Percentiles rank a stretch among this genome's conserved stretches.
phyloP scores from a whole-genome alignment of 2,113 vertebrate genomes.

The Cromileptes altivelis region DNA sequence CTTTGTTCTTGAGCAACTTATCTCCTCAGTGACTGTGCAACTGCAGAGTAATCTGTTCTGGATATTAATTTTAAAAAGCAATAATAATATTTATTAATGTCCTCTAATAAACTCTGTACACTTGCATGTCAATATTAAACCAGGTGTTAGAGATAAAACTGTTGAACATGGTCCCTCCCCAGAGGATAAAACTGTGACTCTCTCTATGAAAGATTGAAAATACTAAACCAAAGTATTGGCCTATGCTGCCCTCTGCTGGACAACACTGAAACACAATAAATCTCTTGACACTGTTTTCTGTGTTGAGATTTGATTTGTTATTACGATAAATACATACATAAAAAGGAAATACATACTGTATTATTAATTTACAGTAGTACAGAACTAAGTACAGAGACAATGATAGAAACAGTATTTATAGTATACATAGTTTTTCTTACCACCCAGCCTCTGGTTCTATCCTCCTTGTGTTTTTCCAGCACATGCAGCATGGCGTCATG shows the following conservation, averaged over 20 bases:
- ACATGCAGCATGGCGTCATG: conserved; percentile 90
- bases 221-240: not conserved
- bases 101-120: no score
- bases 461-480: conserved; percentile 79
- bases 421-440: conserved; percentile 28
- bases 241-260: not conserved
- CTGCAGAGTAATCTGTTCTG: not conserved
- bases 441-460: not conserved
- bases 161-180: no score
- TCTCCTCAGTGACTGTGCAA: not conserved
- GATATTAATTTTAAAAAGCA: not conserved
- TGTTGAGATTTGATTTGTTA: not conserved
- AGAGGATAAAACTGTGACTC: not conserved
- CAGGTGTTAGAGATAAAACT: no score
- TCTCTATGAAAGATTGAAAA: not conserved
- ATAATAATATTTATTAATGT: no score
- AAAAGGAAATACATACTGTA: not conserved
- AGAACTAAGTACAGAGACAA: no score
- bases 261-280: no score
- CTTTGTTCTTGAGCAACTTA: not conserved
- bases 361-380: no score
- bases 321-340: not conserved
- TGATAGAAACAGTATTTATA: not conserved
- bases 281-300: not conserved
- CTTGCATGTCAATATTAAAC: no score